Base-by-base conservation (phyloP, 2,888 invertebrate genomes). In the Azorinus chamasolen region DNA sequence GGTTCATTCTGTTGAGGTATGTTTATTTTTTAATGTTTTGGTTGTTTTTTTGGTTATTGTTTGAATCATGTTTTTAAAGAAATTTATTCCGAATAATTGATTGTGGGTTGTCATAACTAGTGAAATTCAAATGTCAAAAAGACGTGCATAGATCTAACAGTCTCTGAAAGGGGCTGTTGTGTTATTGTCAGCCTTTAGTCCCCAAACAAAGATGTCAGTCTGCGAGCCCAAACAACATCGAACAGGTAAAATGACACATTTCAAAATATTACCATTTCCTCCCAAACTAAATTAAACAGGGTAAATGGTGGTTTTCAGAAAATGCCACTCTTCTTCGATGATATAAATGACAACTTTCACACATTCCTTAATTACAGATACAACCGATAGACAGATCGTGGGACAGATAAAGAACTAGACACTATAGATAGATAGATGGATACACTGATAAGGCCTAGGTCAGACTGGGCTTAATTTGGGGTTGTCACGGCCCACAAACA, bases 341-440 rank as follows among this genome's bases (percentile, higher is more conserved):
- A 53, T 72, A 68, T 72, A 63, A 64, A 54, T 72, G 77, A 72
- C 77, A 77, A 58, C 14, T 59, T 51, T 55, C 58, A 59, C 72
- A 72, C 68, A 63, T 45, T 27, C 12, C 41, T 53, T 72, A 77
- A 77, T 77, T 68, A 71, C 39, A 63, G 77, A 77, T 76, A 22
- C 24, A 18, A 25, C 10, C 16, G 77, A 77, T 77, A 68, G 77
- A 64, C 59, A 37, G 77, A 77, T 77, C 48, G 50, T 25, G n/a
- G 45, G 32, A 63, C 48, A 46, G 72, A 72, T 72, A 77, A 66
- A 54, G 68, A 6, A 22, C 39, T 64, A 68, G 63, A 48, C 77
- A 77, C 41, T 68, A 54, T 24, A 55, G 55, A 57, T 62, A 63
- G 46, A 43, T 48, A 68, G 57, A 62, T 70, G 45, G 43, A 37